phyloP scores from a whole-genome alignment of 2,888 invertebrate genomes.

The Anodontia alba region DNA sequence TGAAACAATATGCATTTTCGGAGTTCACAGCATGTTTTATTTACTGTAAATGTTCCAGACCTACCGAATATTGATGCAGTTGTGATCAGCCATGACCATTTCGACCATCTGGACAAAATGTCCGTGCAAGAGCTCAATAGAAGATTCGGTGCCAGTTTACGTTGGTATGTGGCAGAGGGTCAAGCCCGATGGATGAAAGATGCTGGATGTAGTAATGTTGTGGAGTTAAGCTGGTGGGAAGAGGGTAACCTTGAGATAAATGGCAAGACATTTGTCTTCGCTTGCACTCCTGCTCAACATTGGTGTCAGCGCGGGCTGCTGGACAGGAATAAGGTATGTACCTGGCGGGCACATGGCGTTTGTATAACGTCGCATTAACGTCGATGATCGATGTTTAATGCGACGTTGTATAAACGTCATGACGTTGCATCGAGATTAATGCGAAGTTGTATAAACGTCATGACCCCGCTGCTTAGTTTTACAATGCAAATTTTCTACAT shows the following conservation, averaged over 20 bases:
- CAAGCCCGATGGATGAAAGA: constrained; percentile 83
- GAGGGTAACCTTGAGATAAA: constrained; percentile 54
- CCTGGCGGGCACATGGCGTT: no score
- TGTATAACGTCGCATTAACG: no score
- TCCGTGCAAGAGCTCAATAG: constrained; percentile 6
- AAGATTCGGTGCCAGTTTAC: constrained; percentile 72
- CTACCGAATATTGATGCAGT: constrained; percentile 85
- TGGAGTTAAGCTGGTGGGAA: constrained; percentile 86
- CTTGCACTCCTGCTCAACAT: constrained; percentile 86
- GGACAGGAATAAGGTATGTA: constrained; percentile 86
- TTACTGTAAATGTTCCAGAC: no score
- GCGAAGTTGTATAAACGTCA: no score
- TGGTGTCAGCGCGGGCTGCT: constrained; percentile 85
- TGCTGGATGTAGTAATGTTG: constrained; percentile 82
- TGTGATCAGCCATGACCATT: constrained; percentile 86
- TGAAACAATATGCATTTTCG: no score
- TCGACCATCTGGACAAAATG: constrained; percentile 85
- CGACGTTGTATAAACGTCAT: no score
- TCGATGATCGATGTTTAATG: no score
- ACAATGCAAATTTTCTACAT: no score
- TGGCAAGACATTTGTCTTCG: constrained; percentile 77
- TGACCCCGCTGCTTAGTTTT: no score
- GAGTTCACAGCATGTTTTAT: no score
- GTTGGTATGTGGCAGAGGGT: constrained; percentile 86
- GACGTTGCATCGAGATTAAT: no score